A percentile compares a stretch with the other conserved stretches of the same genome.
These are phyloP conservation scores for Scolanthus callimorphus DNA, from an alignment of 92 coral and sea anemone species.

Conservation along the genomic window DNA sequence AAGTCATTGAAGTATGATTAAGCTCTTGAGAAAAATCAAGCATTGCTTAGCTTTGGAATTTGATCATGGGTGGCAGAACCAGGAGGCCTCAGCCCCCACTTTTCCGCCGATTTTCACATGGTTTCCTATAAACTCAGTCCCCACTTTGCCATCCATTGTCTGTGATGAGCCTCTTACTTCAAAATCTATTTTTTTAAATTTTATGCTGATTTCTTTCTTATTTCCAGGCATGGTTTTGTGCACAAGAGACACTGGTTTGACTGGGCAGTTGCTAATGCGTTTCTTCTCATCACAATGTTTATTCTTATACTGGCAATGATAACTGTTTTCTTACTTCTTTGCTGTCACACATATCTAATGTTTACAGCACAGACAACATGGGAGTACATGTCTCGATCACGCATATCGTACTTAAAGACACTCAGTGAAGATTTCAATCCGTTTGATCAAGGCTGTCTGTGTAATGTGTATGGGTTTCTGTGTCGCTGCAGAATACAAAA, in stretches of 20 bases:
- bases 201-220: background rate
- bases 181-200: too few species aligned
- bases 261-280: conserved; percentile 83
- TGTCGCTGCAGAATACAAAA: conserved; percentile 89
- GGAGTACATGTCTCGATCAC: conserved; percentile 99
- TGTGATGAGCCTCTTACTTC: too few species aligned
- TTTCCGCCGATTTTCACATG: too few species aligned
- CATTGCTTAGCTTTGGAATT: too few species aligned
- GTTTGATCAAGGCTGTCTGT: conserved; percentile 88
- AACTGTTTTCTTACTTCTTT: conserved; percentile 73
- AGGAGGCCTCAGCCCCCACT: too few species aligned
- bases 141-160: too few species aligned
- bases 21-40: too few species aligned
- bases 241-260: conserved; percentile 84
- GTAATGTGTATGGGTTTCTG: conserved; percentile 78
- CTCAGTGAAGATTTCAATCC: conserved; percentile 94
- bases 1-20: too few species aligned
- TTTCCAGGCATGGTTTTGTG: conserved; percentile 76
- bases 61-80: too few species aligned
- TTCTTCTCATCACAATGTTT: conserved; percentile 66
- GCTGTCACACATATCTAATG: conserved; percentile 93
- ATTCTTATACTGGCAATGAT: conserved; percentile 70
- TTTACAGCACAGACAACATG: conserved; percentile 94
- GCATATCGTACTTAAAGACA: conserved; percentile 92
- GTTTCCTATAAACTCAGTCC: background rate